Conservation (phyloP, 37 sponge, comb jelly and placozoan species). For the Diacarnus erythraeanus region DNA sequence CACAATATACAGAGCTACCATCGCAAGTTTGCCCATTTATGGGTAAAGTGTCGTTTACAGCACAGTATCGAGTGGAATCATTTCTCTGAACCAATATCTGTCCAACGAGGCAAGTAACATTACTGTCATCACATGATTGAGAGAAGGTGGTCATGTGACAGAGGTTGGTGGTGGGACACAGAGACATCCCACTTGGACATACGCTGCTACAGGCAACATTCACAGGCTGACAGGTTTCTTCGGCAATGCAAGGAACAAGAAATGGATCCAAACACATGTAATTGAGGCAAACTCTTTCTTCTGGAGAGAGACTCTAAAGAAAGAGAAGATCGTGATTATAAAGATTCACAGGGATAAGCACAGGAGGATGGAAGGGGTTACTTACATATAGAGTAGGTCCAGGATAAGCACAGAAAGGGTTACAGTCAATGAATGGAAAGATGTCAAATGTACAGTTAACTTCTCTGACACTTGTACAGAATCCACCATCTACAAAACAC, state of each 20-base stretch:
- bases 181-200: slow-evolving; percentile 52
- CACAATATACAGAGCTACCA: slow-evolving; percentile 52
- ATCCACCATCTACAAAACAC: slow-evolving; percentile 14
- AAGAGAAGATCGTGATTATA: not conserved
- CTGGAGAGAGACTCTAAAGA: slow-evolving; percentile 23
- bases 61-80: slow-evolving; percentile 40
- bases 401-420: slow-evolving; percentile 16
- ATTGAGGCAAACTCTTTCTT: not conserved
- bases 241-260: slow-evolving; percentile 45
- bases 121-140: slow-evolving; percentile 70
- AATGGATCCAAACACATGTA: not conserved
- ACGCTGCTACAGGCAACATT: slow-evolving; percentile 54
- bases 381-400: no score
- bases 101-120: slow-evolving; percentile 63
- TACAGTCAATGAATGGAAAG: slow-evolving; percentile 22
- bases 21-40: slow-evolving; percentile 28
- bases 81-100: slow-evolving; percentile 58
- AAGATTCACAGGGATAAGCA: not conserved
- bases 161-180: slow-evolving; percentile 73
- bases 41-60: slow-evolving; percentile 10
- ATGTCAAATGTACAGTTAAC: slow-evolving; percentile 40
- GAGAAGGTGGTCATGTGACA: slow-evolving; percentile 57
- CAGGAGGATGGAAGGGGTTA: not conserved
- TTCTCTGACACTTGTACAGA: slow-evolving; percentile 35
- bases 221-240: slow-evolving; percentile 42